Evolutionary conservation across 2,888 invertebrate genomes (phyloP).

Genomic region (Trissoscelio sp.): DNA sequence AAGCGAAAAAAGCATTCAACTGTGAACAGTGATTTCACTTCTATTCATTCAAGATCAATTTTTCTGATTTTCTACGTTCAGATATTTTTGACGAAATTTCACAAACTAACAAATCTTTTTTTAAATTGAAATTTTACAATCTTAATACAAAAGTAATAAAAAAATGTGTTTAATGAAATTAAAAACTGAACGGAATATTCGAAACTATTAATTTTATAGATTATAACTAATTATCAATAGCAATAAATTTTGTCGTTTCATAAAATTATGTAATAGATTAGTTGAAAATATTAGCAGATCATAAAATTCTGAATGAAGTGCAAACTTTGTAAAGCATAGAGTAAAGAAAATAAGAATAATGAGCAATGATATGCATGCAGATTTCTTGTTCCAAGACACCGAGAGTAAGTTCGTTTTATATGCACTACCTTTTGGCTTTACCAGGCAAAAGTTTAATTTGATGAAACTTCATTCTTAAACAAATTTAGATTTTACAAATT

Average conservation of each 20-base stretch:
- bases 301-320: constrained; percentile 20
- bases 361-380: constrained; percentile 21
- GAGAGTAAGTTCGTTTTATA: neutral
- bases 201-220: no score
- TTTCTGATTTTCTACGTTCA: no score
- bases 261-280: constrained; percentile 5
- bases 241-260: neutral
- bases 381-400: neutral
- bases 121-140: no score
- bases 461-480: neutral
- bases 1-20: no score
- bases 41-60: no score
- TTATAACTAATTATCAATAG: no score
- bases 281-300: constrained; percentile 3
- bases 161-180: no score
- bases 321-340: constrained; percentile 6
- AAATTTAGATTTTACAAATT: neutral
- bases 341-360: constrained; percentile 17
- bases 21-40: no score
- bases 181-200: no score
- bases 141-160: no score
- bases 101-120: no score
- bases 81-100: no score
- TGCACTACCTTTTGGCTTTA: neutral
- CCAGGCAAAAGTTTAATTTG: neutral